Conservation (phyloP, 2,113 vertebrate species). For the Toxotes chatareus region DNA sequence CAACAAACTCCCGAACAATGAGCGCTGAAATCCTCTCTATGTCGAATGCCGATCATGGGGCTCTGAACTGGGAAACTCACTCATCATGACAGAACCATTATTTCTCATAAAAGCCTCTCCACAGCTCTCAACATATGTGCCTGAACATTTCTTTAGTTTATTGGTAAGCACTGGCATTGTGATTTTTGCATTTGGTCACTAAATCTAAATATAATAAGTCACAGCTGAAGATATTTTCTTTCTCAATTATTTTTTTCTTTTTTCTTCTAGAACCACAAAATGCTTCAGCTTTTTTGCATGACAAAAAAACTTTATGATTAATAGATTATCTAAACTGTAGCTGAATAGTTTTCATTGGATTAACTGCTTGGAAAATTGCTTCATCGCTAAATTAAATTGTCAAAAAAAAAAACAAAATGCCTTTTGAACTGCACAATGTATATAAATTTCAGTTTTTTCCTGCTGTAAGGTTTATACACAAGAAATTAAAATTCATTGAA, state of each 20-base stretch:
- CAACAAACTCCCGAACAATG: conserved; percentile 61
- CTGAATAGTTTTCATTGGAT: not conserved
- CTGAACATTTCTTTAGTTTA: not conserved
- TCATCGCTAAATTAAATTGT: not conserved
- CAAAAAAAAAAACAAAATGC: not conserved
- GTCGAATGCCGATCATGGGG: conserved; percentile 22
- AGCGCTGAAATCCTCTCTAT: conserved; percentile 52
- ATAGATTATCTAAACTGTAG: not conserved
- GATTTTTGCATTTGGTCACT: not conserved
- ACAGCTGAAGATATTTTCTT: not conserved
- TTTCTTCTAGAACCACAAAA: not conserved
- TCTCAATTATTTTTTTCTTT: not conserved
- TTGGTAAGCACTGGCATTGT: not conserved
- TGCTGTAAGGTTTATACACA: not conserved
- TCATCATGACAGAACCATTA: conserved; percentile 16
- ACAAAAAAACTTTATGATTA: not conserved
- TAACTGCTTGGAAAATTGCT: not conserved
- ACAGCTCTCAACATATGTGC: not conserved
- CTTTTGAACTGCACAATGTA: not conserved
- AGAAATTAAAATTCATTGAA: not conserved
- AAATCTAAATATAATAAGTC: not conserved
- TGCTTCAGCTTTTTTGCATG: not conserved
- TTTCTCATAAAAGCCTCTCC: not conserved
- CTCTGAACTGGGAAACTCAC: conserved; percentile 11
- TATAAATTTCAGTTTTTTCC: not conserved